Evolutionary conservation across 1,140 invertebrate genomes (phyloP).

Genomic region (Lethocerus indicus): DNA sequence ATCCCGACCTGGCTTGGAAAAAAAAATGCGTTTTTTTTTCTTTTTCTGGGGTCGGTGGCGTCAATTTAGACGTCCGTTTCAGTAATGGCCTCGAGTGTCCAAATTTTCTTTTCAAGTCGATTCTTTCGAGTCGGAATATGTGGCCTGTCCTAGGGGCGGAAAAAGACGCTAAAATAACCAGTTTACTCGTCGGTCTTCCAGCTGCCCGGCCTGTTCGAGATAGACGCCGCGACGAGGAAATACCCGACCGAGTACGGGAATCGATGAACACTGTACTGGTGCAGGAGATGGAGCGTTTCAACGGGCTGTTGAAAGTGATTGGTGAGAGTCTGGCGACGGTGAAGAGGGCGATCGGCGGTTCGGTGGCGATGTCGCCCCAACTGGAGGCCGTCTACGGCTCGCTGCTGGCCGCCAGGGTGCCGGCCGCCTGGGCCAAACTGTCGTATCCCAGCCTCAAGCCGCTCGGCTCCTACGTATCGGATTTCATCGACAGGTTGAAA

Average conservation of each 20-base stretch:
- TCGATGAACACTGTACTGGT: slow-evolving; percentile 89
- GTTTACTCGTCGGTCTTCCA: slow-evolving; percentile 3
- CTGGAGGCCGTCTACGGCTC: slow-evolving; percentile 52
- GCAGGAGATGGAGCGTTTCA: slow-evolving; percentile 84
- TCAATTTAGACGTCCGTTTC: too few relatives aligned
- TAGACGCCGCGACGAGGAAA: slow-evolving; percentile 44
- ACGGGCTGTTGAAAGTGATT: slow-evolving; percentile 49
- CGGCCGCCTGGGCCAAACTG: slow-evolving; percentile 56
- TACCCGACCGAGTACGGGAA: slow-evolving; percentile 72
- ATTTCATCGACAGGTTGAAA: slow-evolving; percentile 62
- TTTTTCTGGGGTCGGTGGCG: too few relatives aligned
- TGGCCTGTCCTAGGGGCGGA: too few relatives aligned
- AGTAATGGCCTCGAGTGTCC: too few relatives aligned
- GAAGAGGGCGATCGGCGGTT: slow-evolving; percentile 68
- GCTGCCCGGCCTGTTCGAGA: slow-evolving; percentile 55
- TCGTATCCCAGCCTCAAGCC: slow-evolving; percentile 87
- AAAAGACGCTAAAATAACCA: too few relatives aligned
- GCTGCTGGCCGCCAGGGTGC: slow-evolving; percentile 58
- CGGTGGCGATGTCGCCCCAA: slow-evolving; percentile 70
- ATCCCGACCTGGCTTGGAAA: too few relatives aligned
- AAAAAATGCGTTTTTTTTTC: too few relatives aligned
- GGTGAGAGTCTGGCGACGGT: slow-evolving; percentile 45
- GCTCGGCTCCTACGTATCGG: slow-evolving; percentile 64
- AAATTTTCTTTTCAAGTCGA: too few relatives aligned
- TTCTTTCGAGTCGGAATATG: too few relatives aligned